Evolutionary conservation across 2,888 invertebrate genomes (phyloP).

Genomic region (Philereme transversata): DNA sequence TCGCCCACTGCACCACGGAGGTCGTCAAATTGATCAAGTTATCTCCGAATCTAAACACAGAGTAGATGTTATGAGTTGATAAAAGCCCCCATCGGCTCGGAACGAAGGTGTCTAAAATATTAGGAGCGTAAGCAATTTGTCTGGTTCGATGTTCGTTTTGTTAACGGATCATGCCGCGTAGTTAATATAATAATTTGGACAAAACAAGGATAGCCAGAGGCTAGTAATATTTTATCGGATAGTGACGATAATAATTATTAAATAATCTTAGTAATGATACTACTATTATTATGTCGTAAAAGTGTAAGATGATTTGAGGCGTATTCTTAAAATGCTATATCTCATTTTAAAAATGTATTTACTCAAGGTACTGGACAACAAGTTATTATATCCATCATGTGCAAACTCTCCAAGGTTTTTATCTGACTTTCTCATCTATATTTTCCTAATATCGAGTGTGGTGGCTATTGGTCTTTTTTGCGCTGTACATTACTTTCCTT

Average conservation of each 20-base stretch:
- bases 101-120: constrained; percentile 77
- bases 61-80: constrained; percentile 70
- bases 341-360: not conserved
- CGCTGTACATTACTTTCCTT: constrained; percentile 42
- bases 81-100: constrained; percentile 65
- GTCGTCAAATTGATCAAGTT: constrained; percentile 75
- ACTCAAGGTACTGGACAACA: not conserved
- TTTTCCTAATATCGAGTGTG: constrained; percentile 46
- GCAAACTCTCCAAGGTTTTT: constrained; percentile 39
- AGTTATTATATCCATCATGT: constrained; percentile 23
- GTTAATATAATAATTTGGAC: constrained; percentile 51
- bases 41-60: constrained; percentile 75
- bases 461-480: constrained; percentile 46
- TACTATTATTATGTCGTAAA: constrained; percentile 34
- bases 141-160: constrained; percentile 75
- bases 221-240: constrained; percentile 44
- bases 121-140: constrained; percentile 82
- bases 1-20: no score
- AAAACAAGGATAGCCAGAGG: constrained; percentile 47
- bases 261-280: constrained; percentile 37
- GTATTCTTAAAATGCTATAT: not conserved
- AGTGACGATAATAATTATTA: constrained; percentile 38
- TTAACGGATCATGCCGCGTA: constrained; percentile 60
- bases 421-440: constrained; percentile 46
- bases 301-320: constrained; percentile 19